Base-by-base conservation (phyloP, 2,888 invertebrate genomes). In the Melanophora roralis region DNA sequence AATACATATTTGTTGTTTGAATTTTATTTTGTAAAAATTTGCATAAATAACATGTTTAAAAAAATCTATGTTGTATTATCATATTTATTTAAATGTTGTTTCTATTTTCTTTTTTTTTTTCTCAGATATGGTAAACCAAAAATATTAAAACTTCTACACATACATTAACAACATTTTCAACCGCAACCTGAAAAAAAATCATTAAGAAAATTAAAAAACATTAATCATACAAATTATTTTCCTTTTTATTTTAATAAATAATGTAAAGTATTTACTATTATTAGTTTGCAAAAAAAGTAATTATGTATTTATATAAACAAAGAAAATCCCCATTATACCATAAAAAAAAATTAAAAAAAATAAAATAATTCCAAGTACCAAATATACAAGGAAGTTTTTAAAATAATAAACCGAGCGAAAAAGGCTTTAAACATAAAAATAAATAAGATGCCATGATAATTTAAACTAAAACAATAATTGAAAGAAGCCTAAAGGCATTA, bases 41-140 rank as follows among this genome's bases (percentile, higher is more conserved):
- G 8, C 21, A 68, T 55, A 21, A 55, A 47, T 16, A 53, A 51
- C 27, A 23, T 23, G 27, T 19, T 27, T 12, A 27, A 49, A 51
- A 3, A 32, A 9, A 32, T 53, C 53, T n/a, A n/a, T n/a, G n/a
- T n/a, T n/a, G n/a, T n/a, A 53, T 53, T 32, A 43, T 16, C 23
- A 11, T n/a, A 23, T 45, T 36, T 64, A 4, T 11, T 9, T 65
- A 47, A 45, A 64, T 38, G 77, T 68, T 76, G 67, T 73, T 81
- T 82, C 74, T 69, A 49, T 83, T 84, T 68, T 78, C 81, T 62
- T 81, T 77, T 81, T 81, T 53, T 78, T 83, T 53, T 55, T 67
- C 71, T 67, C 51, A 89, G 89, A 88, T 89, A 89, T 89, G 89
- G 87, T 89, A 84, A 87, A 87, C 84, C 89, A 89, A 85, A 89